These are phyloP conservation scores for Eurosta solidaginis DNA, from an alignment of 1,140 invertebrate species.

Conservation along the genomic window DNA sequence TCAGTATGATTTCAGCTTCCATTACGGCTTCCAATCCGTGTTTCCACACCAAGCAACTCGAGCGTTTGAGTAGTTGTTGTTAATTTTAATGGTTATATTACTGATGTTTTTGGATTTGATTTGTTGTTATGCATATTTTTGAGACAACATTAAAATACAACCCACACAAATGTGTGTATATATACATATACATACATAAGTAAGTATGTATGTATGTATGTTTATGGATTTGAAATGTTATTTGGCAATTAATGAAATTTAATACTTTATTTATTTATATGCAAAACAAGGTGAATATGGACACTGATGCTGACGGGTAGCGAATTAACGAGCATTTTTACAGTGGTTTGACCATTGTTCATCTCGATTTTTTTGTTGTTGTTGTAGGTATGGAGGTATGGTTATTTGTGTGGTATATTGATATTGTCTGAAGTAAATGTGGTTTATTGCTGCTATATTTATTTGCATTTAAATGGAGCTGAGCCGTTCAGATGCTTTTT, in stretches of 20 bases:
- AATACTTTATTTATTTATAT: conserved; percentile 22
- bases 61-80: not conserved
- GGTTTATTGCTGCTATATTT: conserved; percentile 22
- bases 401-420: not conserved
- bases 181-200: not conserved
- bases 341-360: conserved; percentile 15
- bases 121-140: not conserved
- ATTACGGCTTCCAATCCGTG: not conserved
- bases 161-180: not conserved
- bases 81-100: not conserved
- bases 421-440: not conserved
- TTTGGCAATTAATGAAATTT: conserved; percentile 28
- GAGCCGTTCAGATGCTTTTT: not conserved
- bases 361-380: not conserved
- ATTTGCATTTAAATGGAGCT: conserved; percentile 15
- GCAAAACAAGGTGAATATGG: not conserved
- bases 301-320: not conserved
- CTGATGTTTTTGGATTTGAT: not conserved
- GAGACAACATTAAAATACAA: not conserved
- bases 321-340: not conserved
- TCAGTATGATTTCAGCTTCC: not conserved
- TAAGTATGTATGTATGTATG: not conserved
- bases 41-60: not conserved
- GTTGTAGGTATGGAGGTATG: not conserved
- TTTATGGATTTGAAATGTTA: conserved; percentile 6